Evolutionary conservation across 1,140 invertebrate species (phyloP), one percentile per base, ranked within the genome.

Genomic region (Centruroides vittatus): DNA sequence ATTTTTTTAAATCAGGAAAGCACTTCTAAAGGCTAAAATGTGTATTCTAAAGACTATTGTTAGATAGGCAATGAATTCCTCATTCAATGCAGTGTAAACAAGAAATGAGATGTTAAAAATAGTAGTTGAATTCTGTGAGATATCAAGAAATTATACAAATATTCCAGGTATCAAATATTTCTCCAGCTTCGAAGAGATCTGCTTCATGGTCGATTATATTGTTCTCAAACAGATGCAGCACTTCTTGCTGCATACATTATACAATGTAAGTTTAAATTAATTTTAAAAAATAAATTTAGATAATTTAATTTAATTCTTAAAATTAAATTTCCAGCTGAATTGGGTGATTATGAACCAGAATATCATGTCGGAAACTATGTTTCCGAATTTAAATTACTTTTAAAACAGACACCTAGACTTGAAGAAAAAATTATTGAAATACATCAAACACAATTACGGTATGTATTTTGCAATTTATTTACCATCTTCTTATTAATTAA

Each of bases 131-230:
- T n/a, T n/a, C n/a, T n/a, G n/a, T n/a, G n/a, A n/a, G n/a, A n/a
- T n/a, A n/a, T n/a, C n/a, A n/a, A n/a, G n/a, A n/a, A n/a, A n/a
- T n/a, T n/a, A n/a, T n/a, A n/a, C n/a, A n/a, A n/a, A n/a, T n/a
- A n/a, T n/a, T n/a, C n/a, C 35, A 79, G 78, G 66, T 94, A 95
- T 76, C 89, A 92, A 75, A 82, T 96, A 68, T 97, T 93, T 74
- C 81, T 96, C 58, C 94, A 98, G 73, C 75, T 98, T 58, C 89
- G 94, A 75, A 79, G 94, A 72, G 95, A 98, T 78, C 80, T 98
- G 57, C 77, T 91, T 34, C 93, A 97, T 79, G 93, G 94, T 5
- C 81, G 94, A 61, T 79, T 98, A 35, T 91, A 94, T 74, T 96
- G 93, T 74, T 88, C 88, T 48, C 76, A 73, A 51, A 84, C 86